These are phyloP conservation scores for Myotis davidii DNA, from an alignment of 2,113 vertebrate species.

Conservation along the genomic window DNA sequence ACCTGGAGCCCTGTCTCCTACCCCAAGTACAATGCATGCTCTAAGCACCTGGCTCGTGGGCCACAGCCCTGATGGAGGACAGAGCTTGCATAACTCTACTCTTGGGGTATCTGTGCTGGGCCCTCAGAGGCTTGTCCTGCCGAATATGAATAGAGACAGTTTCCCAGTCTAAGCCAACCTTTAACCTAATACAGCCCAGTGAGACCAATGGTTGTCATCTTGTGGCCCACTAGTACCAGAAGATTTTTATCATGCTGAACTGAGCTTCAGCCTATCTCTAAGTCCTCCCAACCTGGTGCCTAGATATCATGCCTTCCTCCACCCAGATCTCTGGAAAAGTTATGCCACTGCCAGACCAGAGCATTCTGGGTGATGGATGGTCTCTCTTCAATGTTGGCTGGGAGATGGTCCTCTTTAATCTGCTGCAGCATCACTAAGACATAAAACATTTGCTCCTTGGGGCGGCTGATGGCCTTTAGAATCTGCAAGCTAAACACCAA, in stretches of 20 bases:
- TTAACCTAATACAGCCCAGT: background rate
- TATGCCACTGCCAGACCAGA: background rate
- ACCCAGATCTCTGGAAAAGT: background rate
- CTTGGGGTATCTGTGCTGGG: fast-evolving
- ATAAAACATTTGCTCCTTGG: slow-evolving; percentile 73
- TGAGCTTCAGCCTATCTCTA: background rate
- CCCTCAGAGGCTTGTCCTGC: background rate
- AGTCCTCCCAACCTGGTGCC: background rate
- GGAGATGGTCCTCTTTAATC: slow-evolving; percentile 68
- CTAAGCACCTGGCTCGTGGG: background rate
- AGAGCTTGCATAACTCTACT: background rate
- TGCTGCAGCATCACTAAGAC: slow-evolving; percentile 64
- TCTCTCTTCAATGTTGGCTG: slow-evolving; percentile 39
- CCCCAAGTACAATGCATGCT: background rate
- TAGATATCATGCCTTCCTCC: background rate
- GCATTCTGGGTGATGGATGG: slow-evolving; percentile 42
- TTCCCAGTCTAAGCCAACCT: background rate
- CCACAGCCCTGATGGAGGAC: background rate
- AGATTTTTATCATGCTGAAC: background rate
- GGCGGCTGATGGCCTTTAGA: slow-evolving; percentile 48
- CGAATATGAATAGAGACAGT: background rate
- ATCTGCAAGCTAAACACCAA: slow-evolving; percentile 39
- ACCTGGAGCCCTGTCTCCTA: background rate
- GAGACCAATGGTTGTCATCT: background rate
- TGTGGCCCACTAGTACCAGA: background rate